These are phyloP conservation scores for Tamandua tetradactyla DNA, from an alignment of 2,797 vertebrate genomes.

Conservation along the genomic window DNA sequence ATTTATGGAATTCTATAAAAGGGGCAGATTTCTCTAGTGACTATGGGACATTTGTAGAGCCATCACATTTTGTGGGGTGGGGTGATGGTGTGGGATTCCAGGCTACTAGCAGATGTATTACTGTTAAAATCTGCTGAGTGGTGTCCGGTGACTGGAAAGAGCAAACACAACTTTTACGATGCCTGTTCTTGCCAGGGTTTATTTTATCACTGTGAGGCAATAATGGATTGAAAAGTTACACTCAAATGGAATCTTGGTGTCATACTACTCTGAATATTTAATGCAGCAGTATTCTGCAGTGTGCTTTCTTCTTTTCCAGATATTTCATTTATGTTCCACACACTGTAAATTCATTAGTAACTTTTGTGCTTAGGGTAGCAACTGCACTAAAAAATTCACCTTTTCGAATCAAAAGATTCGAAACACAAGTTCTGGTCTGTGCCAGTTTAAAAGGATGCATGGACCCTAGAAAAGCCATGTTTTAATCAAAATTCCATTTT, in stretches of 20 bases:
- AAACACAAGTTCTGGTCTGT: not conserved
- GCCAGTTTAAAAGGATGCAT: no score
- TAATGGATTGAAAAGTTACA: not conserved
- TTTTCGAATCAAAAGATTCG: not conserved
- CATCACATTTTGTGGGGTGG: not conserved
- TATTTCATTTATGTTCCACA: not conserved
- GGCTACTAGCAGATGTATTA: not conserved
- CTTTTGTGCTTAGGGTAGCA: not conserved
- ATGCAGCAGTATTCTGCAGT: not conserved
- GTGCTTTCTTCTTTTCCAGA: not conserved
- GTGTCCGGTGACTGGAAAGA: not conserved
- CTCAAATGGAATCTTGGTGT: not conserved
- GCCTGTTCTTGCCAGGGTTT: not conserved
- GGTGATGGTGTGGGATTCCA: no score
- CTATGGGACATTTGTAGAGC: not conserved
- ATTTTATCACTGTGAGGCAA: not conserved
- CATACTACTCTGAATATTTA: not conserved
- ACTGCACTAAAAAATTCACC: not conserved
- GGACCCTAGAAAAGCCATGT: no score
- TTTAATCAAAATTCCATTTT: no score
- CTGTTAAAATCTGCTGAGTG: not conserved
- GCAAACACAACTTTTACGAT: not conserved
- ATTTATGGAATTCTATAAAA: slow-evolving; percentile 1
- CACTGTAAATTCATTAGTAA: not conserved
- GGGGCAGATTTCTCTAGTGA: not conserved